Conservation (phyloP, 2,888 invertebrate species). For the Acrobasis consociella region DNA sequence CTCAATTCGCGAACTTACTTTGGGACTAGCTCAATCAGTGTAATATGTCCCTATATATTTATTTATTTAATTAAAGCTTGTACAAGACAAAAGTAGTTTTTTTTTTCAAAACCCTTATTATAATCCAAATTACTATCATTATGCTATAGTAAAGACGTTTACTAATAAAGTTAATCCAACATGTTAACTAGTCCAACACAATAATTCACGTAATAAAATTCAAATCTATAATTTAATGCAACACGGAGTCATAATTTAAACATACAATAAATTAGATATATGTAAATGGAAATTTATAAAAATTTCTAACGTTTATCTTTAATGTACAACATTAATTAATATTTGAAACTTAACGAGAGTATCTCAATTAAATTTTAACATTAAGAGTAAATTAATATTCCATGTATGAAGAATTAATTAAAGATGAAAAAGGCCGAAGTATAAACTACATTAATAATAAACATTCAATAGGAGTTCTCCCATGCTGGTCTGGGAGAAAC, state of each 20-base stretch:
- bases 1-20: too few species aligned
- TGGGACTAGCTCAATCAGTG: too few species aligned
- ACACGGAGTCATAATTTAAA: constrained; percentile 11
- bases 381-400: constrained; percentile 25
- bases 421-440: constrained; percentile 25
- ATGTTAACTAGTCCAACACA: neutral
- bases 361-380: constrained; percentile 28
- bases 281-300: constrained; percentile 22
- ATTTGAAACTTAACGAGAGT: constrained; percentile 8
- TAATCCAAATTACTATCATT: too few species aligned
- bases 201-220: constrained; percentile 4
- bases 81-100: too few species aligned
- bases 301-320: constrained; percentile 19
- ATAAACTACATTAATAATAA: neutral
- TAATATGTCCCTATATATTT: too few species aligned
- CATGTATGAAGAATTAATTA: constrained; percentile 33
- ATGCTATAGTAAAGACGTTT: too few species aligned
- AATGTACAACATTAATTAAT: constrained; percentile 21
- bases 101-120: too few species aligned
- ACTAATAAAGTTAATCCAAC: neutral
- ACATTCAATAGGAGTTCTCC: too few species aligned
- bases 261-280: constrained; percentile 20
- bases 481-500: too few species aligned
- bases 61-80: too few species aligned
- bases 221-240: neutral